Base-by-base conservation (phyloP, 1,140 invertebrate species). In the Lucilia cuprina region DNA sequence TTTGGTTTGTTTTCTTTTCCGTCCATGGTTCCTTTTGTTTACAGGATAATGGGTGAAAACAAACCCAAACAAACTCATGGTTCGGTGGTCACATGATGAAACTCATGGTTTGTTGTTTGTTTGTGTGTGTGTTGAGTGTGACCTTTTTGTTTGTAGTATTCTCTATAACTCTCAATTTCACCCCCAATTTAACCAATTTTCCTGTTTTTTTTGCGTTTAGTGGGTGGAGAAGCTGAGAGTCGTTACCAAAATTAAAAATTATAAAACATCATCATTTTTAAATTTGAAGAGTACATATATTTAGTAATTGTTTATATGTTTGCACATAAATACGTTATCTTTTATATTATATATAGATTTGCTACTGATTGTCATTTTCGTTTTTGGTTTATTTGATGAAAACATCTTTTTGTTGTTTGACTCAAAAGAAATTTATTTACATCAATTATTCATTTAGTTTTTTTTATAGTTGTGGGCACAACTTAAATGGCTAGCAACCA, bases 401-500 rank as follows among this genome's bases (percentile, higher is more conserved):
- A 30, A 49, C 49, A 49, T 49, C 49, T 49, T 49, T 49, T 49
- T 49, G 13, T 12, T 49, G 13, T 12, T 49, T 55, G 13, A 5
- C 50, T 55, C 5, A 55, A 55, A 55, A 55, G 50, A 55, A 55
- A 70, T 70, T 70, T 70, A 70, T 70, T 70, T 8, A 7, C 65
- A 70, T 70, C 21, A 70, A 70, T 21, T 70, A 70, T 70, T 70
- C 19, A 70, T 70, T 70, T 70, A 70, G 65, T 70, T 70, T 70
- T 60, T 60, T 17, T 0, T 14, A n/a, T 60, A n/a, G 13, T n/a
- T 60, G 55, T 60, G 41, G 41, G 10, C 41, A 41, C 10, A 41
- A 41, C 41, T 41, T 41, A 41, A 41, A 41, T 41, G 41, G 7
- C 41, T 41, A 41, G 10, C 41, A 41, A 41, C 41, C 41, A 41